phyloP scores from a whole-genome alignment of 2,113 vertebrate species.

The Coptodon bakossiorum region DNA sequence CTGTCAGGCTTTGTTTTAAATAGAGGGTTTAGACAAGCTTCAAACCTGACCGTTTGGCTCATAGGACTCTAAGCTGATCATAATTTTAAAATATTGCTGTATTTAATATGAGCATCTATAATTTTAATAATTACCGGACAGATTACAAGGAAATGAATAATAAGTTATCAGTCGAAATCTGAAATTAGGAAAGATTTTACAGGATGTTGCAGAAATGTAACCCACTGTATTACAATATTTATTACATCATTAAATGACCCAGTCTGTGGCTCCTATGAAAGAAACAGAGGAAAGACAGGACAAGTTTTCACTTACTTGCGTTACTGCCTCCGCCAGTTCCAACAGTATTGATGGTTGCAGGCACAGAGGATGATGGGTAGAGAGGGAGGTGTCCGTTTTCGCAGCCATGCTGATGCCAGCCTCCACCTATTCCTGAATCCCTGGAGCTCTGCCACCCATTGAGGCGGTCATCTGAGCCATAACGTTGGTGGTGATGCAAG shows the following conservation, averaged over 20 bases:
- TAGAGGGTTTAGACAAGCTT: neutral
- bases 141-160: neutral
- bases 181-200: neutral
- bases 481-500: constrained; percentile 88
- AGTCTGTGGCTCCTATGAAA: neutral
- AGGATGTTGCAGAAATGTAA: neutral
- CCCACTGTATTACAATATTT: neutral
- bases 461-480: constrained; percentile 93
- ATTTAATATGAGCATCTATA: neutral
- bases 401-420: constrained; percentile 76
- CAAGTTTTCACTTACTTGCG: constrained; percentile 80
- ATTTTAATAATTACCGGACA: neutral
- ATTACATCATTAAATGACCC: neutral
- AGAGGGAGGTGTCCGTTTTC: constrained; percentile 93
- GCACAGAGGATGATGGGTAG: constrained; percentile 93
- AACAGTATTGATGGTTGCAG: constrained; percentile 92
- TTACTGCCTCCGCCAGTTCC: constrained; percentile 82
- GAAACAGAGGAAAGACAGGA: neutral
- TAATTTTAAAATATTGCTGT: neutral
- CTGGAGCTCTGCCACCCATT: constrained; percentile 95
- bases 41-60: neutral
- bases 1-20: neutral
- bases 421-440: constrained; percentile 84
- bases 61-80: neutral
- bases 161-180: neutral